phyloP scores from a whole-genome alignment of 2,888 invertebrate species.

The Apamea monoglypha region DNA sequence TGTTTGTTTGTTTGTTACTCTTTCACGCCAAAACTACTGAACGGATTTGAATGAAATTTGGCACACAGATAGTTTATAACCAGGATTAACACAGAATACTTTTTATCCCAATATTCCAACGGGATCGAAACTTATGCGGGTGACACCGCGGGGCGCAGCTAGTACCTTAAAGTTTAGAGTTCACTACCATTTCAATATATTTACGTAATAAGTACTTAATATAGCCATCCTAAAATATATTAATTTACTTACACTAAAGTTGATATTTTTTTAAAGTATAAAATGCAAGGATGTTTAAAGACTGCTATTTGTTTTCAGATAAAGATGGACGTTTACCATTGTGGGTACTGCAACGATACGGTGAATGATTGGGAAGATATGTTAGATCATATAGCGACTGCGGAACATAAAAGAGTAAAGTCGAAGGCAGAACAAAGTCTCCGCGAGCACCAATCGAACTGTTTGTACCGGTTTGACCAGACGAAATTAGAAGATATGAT shows the following conservation, averaged over 20 bases:
- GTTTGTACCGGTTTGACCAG: fast-evolving
- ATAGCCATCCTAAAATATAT: not conserved
- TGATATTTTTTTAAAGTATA: not conserved
- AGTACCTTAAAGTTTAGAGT: not conserved
- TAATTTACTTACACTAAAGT: not conserved
- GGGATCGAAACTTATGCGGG: too few species aligned
- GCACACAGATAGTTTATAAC: too few species aligned
- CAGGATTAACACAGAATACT: too few species aligned
- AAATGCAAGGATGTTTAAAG: not conserved
- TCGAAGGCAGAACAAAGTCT: not conserved
- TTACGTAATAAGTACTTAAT: not conserved
- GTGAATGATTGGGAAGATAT: conserved; percentile 51
- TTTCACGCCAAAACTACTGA: too few species aligned
- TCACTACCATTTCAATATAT: not conserved
- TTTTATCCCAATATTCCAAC: too few species aligned
- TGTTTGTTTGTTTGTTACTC: too few species aligned
- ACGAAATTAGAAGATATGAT: not conserved
- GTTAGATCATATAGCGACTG: conserved; percentile 40
- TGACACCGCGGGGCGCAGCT: too few species aligned
- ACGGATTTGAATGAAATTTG: too few species aligned
- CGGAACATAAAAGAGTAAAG: conserved; percentile 22
- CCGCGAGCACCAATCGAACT: not conserved
- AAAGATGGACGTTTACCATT: conserved; percentile 40
- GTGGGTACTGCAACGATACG: conserved; percentile 29
- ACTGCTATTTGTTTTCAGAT: conserved; percentile 38